Percentiles rank a stretch among this genome's conserved stretches.
Conservation (phyloP, 1,140 invertebrate genomes). For the Pomacea maculata region DNA sequence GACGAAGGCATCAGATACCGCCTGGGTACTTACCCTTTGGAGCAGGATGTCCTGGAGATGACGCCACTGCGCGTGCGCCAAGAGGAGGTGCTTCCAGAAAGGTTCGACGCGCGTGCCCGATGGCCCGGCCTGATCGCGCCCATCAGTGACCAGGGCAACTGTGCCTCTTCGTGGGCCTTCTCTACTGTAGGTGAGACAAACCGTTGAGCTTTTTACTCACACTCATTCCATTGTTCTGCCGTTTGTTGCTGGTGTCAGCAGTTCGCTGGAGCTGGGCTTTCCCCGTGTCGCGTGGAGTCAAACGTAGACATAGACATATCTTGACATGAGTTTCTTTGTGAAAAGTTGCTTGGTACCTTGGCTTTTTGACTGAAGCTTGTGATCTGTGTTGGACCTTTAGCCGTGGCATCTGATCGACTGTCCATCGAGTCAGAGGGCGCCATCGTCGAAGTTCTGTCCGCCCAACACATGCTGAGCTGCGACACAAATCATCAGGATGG, state of each 20-base stretch:
- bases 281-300: too few relatives aligned
- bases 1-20: conserved; percentile 80
- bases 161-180: conserved; percentile 92
- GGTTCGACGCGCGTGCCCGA: conserved; percentile 79
- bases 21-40: conserved; percentile 73
- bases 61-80: conserved; percentile 64
- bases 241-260: too few relatives aligned
- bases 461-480: conserved; percentile 88
- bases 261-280: too few relatives aligned
- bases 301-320: too few relatives aligned
- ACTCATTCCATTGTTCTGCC: too few relatives aligned
- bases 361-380: too few relatives aligned
- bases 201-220: not conserved
- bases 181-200: conserved; percentile 73
- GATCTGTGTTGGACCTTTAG: conserved; percentile 35
- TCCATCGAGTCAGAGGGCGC: conserved; percentile 83
- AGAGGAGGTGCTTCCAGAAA: conserved; percentile 50
- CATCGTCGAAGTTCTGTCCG: conserved; percentile 76
- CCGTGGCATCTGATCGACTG: conserved; percentile 67
- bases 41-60: conserved; percentile 65
- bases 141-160: conserved; percentile 88
- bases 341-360: too few relatives aligned
- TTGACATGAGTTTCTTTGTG: too few relatives aligned
- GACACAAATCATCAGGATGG: conserved; percentile 74
- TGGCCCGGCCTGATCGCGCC: conserved; percentile 80